Base-by-base conservation (phyloP, 2,797 vertebrate species). In the Coregonus suidteri region DNA sequence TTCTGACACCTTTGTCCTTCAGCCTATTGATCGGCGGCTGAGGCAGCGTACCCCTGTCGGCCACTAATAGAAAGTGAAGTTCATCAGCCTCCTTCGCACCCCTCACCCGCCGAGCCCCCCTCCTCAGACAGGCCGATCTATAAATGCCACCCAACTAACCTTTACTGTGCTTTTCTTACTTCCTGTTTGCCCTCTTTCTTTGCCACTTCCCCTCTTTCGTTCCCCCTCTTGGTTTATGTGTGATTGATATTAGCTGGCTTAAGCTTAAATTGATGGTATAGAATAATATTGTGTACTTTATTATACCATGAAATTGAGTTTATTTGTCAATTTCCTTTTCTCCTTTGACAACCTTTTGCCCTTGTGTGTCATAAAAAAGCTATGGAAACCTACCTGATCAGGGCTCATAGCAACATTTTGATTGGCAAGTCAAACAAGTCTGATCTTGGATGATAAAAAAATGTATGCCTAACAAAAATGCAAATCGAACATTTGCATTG, bases 1-100 rank as follows among this genome's bases (percentile, higher is more conserved):
- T 92, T 93, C 87, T 94, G 92, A 94, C 93, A 94, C 85, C 79
- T 87, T 90, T 92, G 93, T 95, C 93, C 94, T 95, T 95, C 93
- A 94, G 91, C 85, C 89, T 94, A 95, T 95, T 93, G 94, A 95
- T 94, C 91, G 90, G 90, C 79, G 76, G 86, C 88, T n/a, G 78
- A 91, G 90, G 85, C 70, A 81, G 85, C 82, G 85, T 93, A 89
- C 83, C 87, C 84, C 85, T 86, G 87, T 91, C 86, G 82, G 86
- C 90, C 81, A 80, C 93, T 94, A 93, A 94, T 93, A 94, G 90
- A 94, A 93, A 94, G 87, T 93, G 92, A 93, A 94, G 93, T 94
- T 93, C 93, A 93, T 94, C 91, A 93, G 79, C 80, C 81, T 47
- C 80, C 79, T 82, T 56, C 71, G 16, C 71, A 51, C 71, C 6